A percentile compares a stretch with the other conserved stretches of the same genome.
phyloP scores from a whole-genome alignment of 2,888 invertebrate species.

The Blera fallax region DNA sequence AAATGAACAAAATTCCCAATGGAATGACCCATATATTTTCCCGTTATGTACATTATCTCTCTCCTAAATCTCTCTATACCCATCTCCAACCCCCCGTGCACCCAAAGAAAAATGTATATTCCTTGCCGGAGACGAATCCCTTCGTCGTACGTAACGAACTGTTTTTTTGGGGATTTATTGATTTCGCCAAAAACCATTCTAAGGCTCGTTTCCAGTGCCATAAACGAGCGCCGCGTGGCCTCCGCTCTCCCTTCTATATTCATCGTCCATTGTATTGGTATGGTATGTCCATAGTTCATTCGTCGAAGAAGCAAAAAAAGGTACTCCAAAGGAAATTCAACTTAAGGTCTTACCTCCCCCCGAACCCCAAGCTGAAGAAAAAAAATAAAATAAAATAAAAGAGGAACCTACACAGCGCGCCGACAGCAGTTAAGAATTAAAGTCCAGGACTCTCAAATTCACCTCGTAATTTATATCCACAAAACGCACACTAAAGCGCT shows the following conservation, averaged over 20 bases:
- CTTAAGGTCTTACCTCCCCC: constrained; percentile 21
- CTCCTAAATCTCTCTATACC: constrained; percentile 69
- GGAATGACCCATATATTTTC: constrained; percentile 80
- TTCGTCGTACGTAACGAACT: constrained; percentile 68
- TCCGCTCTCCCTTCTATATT: not conserved
- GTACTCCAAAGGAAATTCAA: not conserved
- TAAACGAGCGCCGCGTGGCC: constrained; percentile 17
- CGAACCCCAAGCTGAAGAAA: not conserved
- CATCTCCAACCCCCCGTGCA: constrained; percentile 33
- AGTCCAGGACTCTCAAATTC: constrained; percentile 56
- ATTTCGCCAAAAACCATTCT: constrained; percentile 71
- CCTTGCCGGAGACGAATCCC: constrained; percentile 70
- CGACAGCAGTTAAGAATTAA: constrained; percentile 54
- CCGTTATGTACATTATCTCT: constrained; percentile 73
- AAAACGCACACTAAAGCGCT: constrained; percentile 31
- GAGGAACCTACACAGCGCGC: not conserved
- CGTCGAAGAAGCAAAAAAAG: not conserved
- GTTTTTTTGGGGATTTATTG: constrained; percentile 70
- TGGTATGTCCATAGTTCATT: constrained; percentile 26
- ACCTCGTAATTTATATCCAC: constrained; percentile 60
- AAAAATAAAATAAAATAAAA: no score
- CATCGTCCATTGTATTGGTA: constrained; percentile 32
- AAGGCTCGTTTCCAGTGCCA: constrained; percentile 65
- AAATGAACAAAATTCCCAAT: constrained; percentile 77
- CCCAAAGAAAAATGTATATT: constrained; percentile 63